Conservation (phyloP, 2,113 vertebrate species). For the Oncorhynchus keta region DNA sequence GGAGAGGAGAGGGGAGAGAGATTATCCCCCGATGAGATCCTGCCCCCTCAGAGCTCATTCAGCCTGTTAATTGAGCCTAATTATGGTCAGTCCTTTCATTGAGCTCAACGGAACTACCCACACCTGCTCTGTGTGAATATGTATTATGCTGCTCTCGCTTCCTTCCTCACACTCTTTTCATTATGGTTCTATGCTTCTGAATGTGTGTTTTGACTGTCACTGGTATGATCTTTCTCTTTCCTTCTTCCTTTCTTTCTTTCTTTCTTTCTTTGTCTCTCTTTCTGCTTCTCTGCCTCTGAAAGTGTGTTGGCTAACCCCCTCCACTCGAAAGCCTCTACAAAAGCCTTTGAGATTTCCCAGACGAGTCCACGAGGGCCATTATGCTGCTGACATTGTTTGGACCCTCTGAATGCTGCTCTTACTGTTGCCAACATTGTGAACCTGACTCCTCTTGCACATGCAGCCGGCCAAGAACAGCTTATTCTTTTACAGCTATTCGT, state of each 20-base stretch:
- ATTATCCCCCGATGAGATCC: constrained; percentile 22
- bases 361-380: constrained; percentile 48
- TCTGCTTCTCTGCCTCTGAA: constrained; percentile 4
- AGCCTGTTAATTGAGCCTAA: constrained; percentile 70
- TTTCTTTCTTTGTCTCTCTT: constrained; percentile 18
- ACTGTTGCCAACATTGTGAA: constrained; percentile 34
- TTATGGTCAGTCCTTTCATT: constrained; percentile 57
- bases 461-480: constrained; percentile 46
- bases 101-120: constrained; percentile 49
- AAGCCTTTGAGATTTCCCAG: constrained; percentile 57
- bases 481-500: constrained; percentile 51
- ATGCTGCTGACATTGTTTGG: constrained; percentile 60
- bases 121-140: constrained; percentile 80
- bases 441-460: constrained; percentile 50
- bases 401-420: constrained; percentile 32
- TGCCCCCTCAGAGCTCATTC: constrained; percentile 30
- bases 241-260: constrained; percentile 11
- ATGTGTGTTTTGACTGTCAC: too few relatives aligned
- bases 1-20: constrained; percentile 11
- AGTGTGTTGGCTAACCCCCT: constrained; percentile 30
- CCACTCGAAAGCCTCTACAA: constrained; percentile 50
- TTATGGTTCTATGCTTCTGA: background rate
- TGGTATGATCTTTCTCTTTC: background rate
- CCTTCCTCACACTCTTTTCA: constrained; percentile 14
- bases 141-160: constrained; percentile 45